A percentile compares a stretch with the other conserved stretches of the same genome.
These are phyloP conservation scores for Cynaeus angustus DNA, from an alignment of 2,888 invertebrate species.

Conservation along the genomic window DNA sequence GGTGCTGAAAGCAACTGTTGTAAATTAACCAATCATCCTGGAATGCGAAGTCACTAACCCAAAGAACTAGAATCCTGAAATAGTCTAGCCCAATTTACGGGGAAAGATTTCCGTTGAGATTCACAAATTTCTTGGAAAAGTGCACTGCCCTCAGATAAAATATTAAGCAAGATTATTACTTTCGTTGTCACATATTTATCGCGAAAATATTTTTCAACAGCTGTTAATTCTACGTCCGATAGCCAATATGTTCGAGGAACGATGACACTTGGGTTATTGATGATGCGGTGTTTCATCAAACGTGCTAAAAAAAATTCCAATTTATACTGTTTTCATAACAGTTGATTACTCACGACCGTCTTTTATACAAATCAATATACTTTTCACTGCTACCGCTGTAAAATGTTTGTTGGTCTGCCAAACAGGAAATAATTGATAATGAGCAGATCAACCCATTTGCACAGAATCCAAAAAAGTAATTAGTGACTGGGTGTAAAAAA, in stretches of 20 bases:
- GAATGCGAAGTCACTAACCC: constrained; percentile 61
- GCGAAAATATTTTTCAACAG: constrained; percentile 39
- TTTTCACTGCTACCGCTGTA: too few species aligned
- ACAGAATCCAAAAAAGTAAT: too few species aligned
- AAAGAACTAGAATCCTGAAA: constrained; percentile 58
- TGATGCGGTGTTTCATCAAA: constrained; percentile 23
- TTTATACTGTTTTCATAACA: too few species aligned
- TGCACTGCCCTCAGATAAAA: constrained; percentile 33
- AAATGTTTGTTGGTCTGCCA: too few species aligned
- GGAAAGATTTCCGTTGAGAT: constrained; percentile 48
- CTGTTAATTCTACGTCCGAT: constrained; percentile 30
- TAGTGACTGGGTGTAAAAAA: too few species aligned
- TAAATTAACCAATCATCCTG: constrained; percentile 60
- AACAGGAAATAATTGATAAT: too few species aligned
- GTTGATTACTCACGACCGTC: too few species aligned
- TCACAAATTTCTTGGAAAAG: constrained; percentile 39
- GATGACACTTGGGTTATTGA: constrained; percentile 35
- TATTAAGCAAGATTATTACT: constrained; percentile 45
- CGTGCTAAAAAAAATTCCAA: background rate
- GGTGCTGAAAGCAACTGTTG: constrained; percentile 55
- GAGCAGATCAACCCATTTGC: too few species aligned
- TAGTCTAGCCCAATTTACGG: constrained; percentile 54
- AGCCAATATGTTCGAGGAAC: constrained; percentile 17
- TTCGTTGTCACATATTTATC: constrained; percentile 29
- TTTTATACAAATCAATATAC: too few species aligned